Conservation (phyloP, 2,113 vertebrate species). For the Pavo muticus region DNA sequence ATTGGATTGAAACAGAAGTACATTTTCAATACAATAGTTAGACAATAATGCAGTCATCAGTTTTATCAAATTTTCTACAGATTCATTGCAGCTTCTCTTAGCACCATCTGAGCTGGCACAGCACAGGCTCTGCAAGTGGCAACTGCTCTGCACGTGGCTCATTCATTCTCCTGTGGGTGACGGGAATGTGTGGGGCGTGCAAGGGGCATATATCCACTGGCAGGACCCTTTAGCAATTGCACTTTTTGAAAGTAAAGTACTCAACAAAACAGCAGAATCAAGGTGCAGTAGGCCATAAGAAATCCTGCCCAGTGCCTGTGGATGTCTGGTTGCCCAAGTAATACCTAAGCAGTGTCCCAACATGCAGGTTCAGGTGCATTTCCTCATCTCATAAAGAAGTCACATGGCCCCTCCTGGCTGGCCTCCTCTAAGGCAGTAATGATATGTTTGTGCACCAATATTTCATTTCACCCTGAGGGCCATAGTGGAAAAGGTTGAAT, state of each 20-base stretch:
- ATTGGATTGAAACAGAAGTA: neutral
- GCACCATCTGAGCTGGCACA: neutral
- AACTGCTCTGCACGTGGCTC: fast-evolving
- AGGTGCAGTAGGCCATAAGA: neutral
- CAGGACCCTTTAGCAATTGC: neutral
- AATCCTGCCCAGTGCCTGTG: neutral
- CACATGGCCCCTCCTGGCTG: too few relatives aligned
- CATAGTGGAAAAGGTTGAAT: neutral
- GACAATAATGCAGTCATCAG: neutral
- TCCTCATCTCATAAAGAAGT: neutral
- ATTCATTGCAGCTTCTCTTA: neutral
- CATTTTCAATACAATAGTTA: neutral
- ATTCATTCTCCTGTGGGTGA: neutral
- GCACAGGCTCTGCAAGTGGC: neutral
- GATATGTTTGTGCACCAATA: neutral
- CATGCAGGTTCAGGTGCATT: neutral
- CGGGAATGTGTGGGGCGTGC: neutral
- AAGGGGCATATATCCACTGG: fast-evolving
- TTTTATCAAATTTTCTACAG: neutral
- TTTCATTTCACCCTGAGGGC: neutral
- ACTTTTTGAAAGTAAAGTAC: neutral
- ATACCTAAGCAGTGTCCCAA: too few relatives aligned
- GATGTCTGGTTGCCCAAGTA: neutral
- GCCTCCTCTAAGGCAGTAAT: neutral
- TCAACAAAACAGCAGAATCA: neutral